These are phyloP conservation scores for Anguilla rostrata DNA, from an alignment of 2,113 vertebrate species.

Conservation along the genomic window DNA sequence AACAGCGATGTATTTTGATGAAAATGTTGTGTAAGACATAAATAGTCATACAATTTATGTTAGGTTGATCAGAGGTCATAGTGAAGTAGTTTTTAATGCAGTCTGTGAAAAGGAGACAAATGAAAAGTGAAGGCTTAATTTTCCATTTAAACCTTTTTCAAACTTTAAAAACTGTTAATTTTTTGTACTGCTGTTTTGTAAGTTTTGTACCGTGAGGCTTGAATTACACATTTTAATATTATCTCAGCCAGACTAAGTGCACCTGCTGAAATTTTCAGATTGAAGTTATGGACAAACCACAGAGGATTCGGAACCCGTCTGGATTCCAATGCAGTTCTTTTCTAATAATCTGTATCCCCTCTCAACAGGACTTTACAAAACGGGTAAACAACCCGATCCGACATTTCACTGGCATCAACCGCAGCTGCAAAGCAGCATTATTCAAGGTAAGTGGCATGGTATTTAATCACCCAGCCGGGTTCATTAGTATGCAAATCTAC, in stretches of 20 bases:
- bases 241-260: too few species aligned
- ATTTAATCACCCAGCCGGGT: not conserved
- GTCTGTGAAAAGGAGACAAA: not conserved
- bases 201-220: too few species aligned
- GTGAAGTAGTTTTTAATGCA: not conserved
- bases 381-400: not conserved
- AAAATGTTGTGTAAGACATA: not conserved
- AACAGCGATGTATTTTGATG: not conserved
- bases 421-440: not conserved
- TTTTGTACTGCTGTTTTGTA: too few species aligned
- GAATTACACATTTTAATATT: too few species aligned
- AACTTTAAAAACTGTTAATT: too few species aligned
- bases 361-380: not conserved
- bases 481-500: conserved; percentile 5
- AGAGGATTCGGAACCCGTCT: not conserved
- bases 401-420: not conserved
- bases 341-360: not conserved
- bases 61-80: not conserved
- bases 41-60: not conserved
- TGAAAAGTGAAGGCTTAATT: not conserved
- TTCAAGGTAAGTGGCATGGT: not conserved
- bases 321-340: not conserved
- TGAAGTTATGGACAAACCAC: not conserved
- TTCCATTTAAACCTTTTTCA: not conserved
- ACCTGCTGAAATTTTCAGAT: too few species aligned